Conservation (phyloP, 2,888 invertebrate species). For the Amiota minor region DNA sequence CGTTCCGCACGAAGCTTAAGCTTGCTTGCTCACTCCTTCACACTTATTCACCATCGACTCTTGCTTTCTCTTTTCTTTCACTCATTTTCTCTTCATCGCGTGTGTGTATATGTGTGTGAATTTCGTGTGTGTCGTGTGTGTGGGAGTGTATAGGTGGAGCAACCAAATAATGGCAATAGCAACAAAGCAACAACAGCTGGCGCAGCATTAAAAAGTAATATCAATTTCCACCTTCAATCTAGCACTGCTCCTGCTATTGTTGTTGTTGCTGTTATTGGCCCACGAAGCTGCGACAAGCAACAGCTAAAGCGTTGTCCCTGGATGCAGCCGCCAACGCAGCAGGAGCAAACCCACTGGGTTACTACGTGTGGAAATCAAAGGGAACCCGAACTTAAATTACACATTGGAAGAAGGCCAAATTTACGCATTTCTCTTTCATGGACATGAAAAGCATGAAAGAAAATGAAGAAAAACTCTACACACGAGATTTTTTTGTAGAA, state of each 20-base stretch:
- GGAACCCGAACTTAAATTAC: no score
- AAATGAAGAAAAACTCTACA: constrained; percentile 8
- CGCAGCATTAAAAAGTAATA: constrained; percentile 67
- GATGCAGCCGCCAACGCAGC: constrained; percentile 54
- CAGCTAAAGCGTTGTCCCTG: constrained; percentile 65
- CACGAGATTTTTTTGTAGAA: constrained; percentile 44
- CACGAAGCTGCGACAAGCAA: constrained; percentile 48
- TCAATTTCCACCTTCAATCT: constrained; percentile 65
- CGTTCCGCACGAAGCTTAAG: neutral
- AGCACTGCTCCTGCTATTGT: constrained; percentile 36
- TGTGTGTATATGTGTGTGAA: neutral
- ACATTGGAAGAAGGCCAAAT: no score
- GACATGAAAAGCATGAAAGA: no score
- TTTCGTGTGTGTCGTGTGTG: neutral
- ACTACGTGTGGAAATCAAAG: no score
- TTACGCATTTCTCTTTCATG: no score
- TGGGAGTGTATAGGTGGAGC: neutral
- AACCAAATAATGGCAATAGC: neutral
- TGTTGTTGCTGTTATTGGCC: constrained; percentile 36
- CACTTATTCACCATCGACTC: neutral
- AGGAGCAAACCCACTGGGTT: constrained; percentile 58
- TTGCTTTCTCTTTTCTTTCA: constrained; percentile 12
- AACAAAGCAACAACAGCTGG: constrained; percentile 33
- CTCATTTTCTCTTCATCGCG: neutral
- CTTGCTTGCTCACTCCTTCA: constrained; percentile 2